These are phyloP conservation scores for Hippocampus comes DNA, from an alignment of 2,113 vertebrate genomes.

Conservation along the genomic window DNA sequence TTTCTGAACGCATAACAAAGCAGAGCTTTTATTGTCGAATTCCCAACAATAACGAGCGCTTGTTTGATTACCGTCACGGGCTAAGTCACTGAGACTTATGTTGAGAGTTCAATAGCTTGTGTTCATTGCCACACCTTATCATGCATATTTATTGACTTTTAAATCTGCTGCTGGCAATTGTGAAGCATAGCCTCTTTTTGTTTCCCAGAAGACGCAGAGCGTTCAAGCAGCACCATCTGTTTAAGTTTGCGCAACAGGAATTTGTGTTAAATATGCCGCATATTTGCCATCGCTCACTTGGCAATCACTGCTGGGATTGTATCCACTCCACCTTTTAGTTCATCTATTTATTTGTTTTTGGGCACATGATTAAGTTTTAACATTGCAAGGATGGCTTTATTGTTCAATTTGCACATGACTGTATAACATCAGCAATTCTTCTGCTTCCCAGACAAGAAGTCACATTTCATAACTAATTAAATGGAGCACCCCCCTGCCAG, in stretches of 20 bases:
- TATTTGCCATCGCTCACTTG: conserved; percentile 84
- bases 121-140: neutral
- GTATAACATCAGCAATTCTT: conserved; percentile 98
- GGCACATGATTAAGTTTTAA: conserved; percentile 98
- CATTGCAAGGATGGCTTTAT: conserved; percentile 89
- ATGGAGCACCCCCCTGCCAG: conserved; percentile 88
- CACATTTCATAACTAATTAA: conserved; percentile 99
- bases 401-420: conserved; percentile 89
- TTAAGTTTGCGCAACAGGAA: conserved; percentile 59
- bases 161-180: conserved; percentile 12
- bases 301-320: conserved; percentile 80
- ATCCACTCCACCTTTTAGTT: conserved; percentile 77
- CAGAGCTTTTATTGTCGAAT: conserved; percentile 50
- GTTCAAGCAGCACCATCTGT: conserved; percentile 36
- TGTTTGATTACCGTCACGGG: conserved; percentile 40
- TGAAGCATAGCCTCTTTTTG: conserved; percentile 3
- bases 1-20: conserved; percentile 54
- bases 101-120: neutral
- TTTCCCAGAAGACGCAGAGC: conserved; percentile 11
- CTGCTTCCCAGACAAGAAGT: conserved; percentile 90
- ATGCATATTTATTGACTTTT: conserved; percentile 3
- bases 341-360: conserved; percentile 72
- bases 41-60: conserved; percentile 49
- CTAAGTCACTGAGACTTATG: conserved; percentile 12
- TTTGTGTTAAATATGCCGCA: conserved; percentile 59